A percentile compares a stretch with the other conserved stretches of the same genome.
Evolutionary conservation across 2,113 vertebrate genomes (phyloP).

Genomic region (Bombycilla garrulus): DNA sequence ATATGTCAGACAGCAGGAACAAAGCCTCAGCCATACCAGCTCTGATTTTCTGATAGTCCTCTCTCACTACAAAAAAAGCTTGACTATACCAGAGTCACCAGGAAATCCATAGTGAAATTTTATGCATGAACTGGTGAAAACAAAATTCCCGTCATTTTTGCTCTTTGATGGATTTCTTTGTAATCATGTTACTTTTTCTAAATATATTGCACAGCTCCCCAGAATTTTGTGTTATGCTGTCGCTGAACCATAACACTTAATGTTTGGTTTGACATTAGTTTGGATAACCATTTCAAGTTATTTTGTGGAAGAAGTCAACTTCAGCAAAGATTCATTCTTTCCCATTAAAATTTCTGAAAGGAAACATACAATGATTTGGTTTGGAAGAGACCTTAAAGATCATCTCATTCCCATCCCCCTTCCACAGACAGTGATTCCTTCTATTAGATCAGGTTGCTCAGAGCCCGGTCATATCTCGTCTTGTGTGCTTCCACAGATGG

Average conservation of each 20-base stretch:
- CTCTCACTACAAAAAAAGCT: neutral
- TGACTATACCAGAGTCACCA: neutral
- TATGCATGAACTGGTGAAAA: neutral
- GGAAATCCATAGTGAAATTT: neutral
- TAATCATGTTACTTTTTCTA: neutral
- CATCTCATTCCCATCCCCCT: neutral
- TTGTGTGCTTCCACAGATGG: neutral
- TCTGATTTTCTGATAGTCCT: neutral
- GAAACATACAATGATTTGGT: neutral
- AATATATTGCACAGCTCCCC: neutral
- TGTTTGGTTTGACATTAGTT: neutral
- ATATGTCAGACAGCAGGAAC: neutral
- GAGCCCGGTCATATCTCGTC: no score
- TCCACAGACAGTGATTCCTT: neutral
- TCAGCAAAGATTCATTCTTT: neutral
- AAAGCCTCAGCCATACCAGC: neutral
- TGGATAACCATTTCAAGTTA: neutral
- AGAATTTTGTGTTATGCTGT: neutral
- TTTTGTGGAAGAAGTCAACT: neutral
- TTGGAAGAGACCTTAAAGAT: neutral
- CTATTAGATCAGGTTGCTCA: neutral
- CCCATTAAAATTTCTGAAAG: neutral
- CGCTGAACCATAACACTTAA: neutral
- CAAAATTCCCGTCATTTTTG: neutral
- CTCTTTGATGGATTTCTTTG: neutral